Percentiles rank a stretch among this genome's conserved stretches.
phyloP scores from a whole-genome alignment of 2,888 invertebrate genomes.

The Boloria euphrosyne region DNA sequence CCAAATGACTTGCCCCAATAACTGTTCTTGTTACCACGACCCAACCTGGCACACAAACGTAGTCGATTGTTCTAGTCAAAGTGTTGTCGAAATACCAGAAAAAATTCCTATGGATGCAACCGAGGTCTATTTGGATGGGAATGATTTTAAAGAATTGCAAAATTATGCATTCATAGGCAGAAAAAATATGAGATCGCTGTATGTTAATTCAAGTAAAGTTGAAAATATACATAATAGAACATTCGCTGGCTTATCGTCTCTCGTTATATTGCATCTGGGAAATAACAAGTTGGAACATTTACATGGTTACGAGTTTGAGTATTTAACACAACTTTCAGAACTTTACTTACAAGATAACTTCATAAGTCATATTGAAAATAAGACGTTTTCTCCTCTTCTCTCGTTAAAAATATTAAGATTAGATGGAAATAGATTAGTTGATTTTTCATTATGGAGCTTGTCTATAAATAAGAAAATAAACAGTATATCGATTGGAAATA shows the following conservation, averaged over 20 bases:
- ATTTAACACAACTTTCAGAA: slow-evolving; percentile 89
- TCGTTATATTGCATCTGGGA: slow-evolving; percentile 91
- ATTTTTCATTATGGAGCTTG: slow-evolving; percentile 90
- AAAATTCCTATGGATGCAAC: slow-evolving; percentile 97
- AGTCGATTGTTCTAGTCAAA: slow-evolving; percentile 93
- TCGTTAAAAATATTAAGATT: slow-evolving; percentile 90
- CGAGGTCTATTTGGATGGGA: slow-evolving; percentile 95
- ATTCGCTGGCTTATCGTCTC: slow-evolving; percentile 91
- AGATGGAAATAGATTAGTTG: slow-evolving; percentile 91
- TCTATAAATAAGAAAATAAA: slow-evolving; percentile 84
- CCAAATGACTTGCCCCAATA: slow-evolving; percentile 96
- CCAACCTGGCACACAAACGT: slow-evolving; percentile 96
- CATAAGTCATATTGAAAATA: slow-evolving; percentile 88
- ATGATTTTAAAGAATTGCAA: slow-evolving; percentile 91
- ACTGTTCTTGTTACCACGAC: slow-evolving; percentile 97
- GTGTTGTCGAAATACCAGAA: slow-evolving; percentile 89
- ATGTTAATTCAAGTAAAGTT: slow-evolving; percentile 92
- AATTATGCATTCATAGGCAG: slow-evolving; percentile 95
- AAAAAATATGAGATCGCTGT: slow-evolving; percentile 93
- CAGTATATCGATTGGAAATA: slow-evolving; percentile 89
- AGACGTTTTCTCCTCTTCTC: slow-evolving; percentile 88
- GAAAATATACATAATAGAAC: slow-evolving; percentile 93
- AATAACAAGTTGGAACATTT: slow-evolving; percentile 91
- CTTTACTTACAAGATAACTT: slow-evolving; percentile 93
- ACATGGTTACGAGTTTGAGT: slow-evolving; percentile 92